A percentile compares a stretch with the other conserved stretches of the same genome.
These are phyloP conservation scores for Shinisaurus crocodilurus DNA, from an alignment of 2,113 vertebrate genomes.

Conservation along the genomic window DNA sequence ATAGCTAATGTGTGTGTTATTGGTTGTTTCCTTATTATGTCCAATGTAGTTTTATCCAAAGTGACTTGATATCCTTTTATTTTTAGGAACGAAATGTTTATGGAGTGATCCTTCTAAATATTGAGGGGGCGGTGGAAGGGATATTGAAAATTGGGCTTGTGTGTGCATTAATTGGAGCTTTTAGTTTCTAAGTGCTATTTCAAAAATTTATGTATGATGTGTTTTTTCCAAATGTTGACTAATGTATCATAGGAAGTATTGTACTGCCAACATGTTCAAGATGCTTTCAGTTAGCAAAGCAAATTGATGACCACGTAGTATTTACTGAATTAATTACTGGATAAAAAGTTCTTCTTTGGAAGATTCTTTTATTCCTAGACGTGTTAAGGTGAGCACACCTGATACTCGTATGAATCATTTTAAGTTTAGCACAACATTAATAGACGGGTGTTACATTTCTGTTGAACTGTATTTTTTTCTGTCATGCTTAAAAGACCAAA, in stretches of 20 bases:
- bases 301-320: constrained; percentile 16
- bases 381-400: constrained; percentile 13
- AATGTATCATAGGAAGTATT: constrained; percentile 52
- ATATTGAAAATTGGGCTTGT: constrained; percentile 45
- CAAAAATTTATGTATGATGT: constrained; percentile 51
- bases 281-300: constrained; percentile 21
- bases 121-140: not conserved
- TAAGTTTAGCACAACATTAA: not conserved
- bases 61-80: constrained; percentile 49
- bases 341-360: constrained; percentile 17
- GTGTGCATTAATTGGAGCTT: constrained; percentile 54
- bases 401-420: not conserved
- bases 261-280: constrained; percentile 50
- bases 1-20: constrained; percentile 51
- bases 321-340: constrained; percentile 35
- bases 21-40: constrained; percentile 40
- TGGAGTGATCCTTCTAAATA: constrained; percentile 45
- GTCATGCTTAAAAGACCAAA: not conserved
- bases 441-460: too few relatives aligned
- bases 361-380: constrained; percentile 54
- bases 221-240: constrained; percentile 31
- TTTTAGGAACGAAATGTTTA: constrained; percentile 30
- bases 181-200: not conserved
- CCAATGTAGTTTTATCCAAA: constrained; percentile 46
- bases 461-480: not conserved